Conservation (phyloP, 2,113 vertebrate species). For the Riparia riparia region DNA sequence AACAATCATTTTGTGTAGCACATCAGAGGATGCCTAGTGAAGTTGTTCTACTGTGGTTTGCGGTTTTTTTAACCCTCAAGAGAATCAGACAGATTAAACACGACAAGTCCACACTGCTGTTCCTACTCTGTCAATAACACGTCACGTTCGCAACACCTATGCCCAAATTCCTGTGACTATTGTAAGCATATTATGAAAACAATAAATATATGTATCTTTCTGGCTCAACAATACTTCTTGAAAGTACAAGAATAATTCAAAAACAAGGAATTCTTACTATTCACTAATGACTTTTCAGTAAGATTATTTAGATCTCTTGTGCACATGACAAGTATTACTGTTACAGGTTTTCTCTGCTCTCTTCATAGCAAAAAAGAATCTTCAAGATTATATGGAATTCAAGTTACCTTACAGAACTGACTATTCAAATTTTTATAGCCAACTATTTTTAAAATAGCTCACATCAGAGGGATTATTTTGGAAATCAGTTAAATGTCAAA, state of each 20-base stretch:
- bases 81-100: neutral
- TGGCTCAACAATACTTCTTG: neutral
- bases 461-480: neutral
- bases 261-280: neutral
- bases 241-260: neutral
- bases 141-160: rapidly evolving
- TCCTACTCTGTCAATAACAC: neutral
- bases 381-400: neutral
- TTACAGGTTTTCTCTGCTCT: neutral
- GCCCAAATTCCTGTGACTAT: neutral
- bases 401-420: neutral
- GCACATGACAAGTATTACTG: neutral
- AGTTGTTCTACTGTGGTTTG: neutral
- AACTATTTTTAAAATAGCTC: neutral
- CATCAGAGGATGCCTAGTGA: neutral
- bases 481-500: neutral
- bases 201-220: neutral
- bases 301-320: neutral
- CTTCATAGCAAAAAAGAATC: neutral
- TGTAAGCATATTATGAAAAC: neutral
- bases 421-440: neutral
- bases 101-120: neutral
- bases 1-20: neutral
- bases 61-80: neutral
- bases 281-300: neutral